Evolutionary conservation across 2,888 invertebrate genomes (phyloP).

Genomic region (Mycalesis mineus): DNA sequence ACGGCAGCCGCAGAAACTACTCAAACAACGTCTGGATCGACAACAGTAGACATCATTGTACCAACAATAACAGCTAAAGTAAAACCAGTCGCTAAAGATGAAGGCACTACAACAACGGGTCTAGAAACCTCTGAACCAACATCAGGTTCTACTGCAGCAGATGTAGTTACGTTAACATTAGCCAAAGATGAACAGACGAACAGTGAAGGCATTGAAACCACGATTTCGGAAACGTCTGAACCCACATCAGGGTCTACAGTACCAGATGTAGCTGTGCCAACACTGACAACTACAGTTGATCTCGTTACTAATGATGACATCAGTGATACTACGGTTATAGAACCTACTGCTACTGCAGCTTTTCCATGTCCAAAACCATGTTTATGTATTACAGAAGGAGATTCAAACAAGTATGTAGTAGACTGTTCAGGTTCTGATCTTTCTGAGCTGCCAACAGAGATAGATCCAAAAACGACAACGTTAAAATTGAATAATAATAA

Average conservation of each 20-base stretch:
- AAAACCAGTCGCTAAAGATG: not conserved
- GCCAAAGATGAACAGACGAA: not conserved
- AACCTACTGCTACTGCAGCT: slow-evolving; percentile 25
- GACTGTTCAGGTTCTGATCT: slow-evolving; percentile 72
- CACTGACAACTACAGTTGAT: slow-evolving; percentile 15
- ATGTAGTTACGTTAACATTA: not conserved
- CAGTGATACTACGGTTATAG: not conserved
- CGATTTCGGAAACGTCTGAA: slow-evolving; percentile 42
- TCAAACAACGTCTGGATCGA: not conserved
- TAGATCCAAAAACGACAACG: slow-evolving; percentile 55
- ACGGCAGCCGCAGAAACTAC: not conserved
- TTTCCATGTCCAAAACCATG: slow-evolving; percentile 54
- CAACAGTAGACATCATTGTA: not conserved
- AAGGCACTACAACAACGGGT: not conserved
- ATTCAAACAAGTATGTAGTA: slow-evolving; percentile 48
- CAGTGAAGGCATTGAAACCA: slow-evolving; percentile 55
- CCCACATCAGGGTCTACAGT: not conserved
- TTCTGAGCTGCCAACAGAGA: slow-evolving; percentile 64
- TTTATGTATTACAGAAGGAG: slow-evolving; percentile 58
- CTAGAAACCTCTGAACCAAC: not conserved
- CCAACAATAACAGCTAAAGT: not conserved
- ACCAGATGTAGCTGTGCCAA: not conserved
- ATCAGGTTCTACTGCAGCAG: not conserved
- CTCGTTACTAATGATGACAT: slow-evolving; percentile 23
- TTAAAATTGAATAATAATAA: slow-evolving; percentile 65